Base-by-base conservation (phyloP, 2,888 invertebrate species). In the Lochmaea crataegi region DNA sequence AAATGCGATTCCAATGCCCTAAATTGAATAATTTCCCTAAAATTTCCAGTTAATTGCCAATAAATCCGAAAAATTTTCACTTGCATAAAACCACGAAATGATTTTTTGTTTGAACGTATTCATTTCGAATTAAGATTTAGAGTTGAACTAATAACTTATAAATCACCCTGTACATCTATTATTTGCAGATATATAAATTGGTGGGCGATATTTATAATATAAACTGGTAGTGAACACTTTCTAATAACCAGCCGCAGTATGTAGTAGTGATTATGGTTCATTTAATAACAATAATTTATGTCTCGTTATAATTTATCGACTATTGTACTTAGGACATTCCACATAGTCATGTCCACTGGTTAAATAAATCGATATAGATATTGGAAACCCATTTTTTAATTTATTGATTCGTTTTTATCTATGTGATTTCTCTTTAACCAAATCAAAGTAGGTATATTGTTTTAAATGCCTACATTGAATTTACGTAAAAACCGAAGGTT, bases 191-290 rank as follows among this genome's bases (percentile, higher is more conserved):
- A 66, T 41, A 60, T 68, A 53, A 32, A 58, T 68, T 26, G 68
- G 60, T 60, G 60, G 68, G 68, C 45, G 60, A 18, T 41, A 14
- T 60, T 68, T 60, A 60, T 38, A 48, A 60, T 51, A 58, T 58
- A 26, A 60, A 60, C 60, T 45, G 60, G 48, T 68, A 68, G 53
- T 60, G 58, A 58, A 68, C 58, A 68, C 60, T 48, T 68, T 68
- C 48, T 68, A 68, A 60, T 68, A 60, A 57, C n/a, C 32, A 58
- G 32, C 26, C 58, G 16, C 42, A 41, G 26, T 67, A 67, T 22
- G 42, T 45, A 14, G 41, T 57, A 42, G 58, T 58, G 58, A 67
- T 67, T 67, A 67, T n/a, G 58, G 18, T 58, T 67, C 58, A 67
- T 56, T 67, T 56, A 67, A 26, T 58, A 26, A 45, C 67, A 48